Evolutionary conservation across 2,113 vertebrate genomes (phyloP).

Genomic region (Toxostoma redivivum): DNA sequence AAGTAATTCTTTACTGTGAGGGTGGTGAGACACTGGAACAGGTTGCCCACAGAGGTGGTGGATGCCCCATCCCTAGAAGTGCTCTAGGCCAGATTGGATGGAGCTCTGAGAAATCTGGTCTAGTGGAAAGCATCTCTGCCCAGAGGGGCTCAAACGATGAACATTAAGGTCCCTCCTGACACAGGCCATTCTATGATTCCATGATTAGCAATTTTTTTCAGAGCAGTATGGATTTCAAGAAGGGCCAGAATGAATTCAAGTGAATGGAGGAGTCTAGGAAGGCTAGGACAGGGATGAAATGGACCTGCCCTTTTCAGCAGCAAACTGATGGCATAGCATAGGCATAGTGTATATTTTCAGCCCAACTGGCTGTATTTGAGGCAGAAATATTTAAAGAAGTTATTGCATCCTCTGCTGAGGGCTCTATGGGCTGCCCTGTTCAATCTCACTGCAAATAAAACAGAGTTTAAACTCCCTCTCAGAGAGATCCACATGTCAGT

Average conservation of each 20-base stretch:
- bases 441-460: not conserved
- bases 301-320: not conserved
- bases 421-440: not conserved
- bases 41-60: not conserved
- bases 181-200: not conserved
- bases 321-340: not conserved
- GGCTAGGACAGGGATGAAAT: not conserved
- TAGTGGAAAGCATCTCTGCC: not conserved
- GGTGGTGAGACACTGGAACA: not conserved
- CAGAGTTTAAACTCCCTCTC: not conserved
- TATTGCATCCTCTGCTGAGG: not conserved
- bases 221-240: not conserved
- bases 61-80: not conserved
- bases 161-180: not conserved
- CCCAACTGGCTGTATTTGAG: not conserved
- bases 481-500: not conserved
- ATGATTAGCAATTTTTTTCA: not conserved
- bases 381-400: not conserved
- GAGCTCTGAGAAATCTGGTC: not conserved
- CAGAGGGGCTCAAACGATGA: not conserved
- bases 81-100: not conserved
- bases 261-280: not conserved
- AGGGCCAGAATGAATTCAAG: not conserved
- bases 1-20: not conserved
- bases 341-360: not conserved